Conservation (phyloP, 2,888 invertebrate species). For the Spisula solida region DNA sequence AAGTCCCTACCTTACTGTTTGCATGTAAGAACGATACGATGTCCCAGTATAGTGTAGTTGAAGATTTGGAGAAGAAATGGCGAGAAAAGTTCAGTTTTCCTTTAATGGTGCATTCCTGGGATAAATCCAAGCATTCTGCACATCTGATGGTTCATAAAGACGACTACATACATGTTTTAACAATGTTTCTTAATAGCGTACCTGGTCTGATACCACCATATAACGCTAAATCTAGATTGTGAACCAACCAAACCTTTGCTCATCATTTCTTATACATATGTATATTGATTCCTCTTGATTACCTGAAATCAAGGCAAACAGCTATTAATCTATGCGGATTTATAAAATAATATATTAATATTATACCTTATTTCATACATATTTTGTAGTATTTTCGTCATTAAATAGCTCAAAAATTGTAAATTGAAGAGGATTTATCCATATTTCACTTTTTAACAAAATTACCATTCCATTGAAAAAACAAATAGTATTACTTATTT, state of each 20-base stretch:
- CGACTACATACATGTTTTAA: slow-evolving; percentile 62
- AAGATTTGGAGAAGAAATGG: slow-evolving; percentile 72
- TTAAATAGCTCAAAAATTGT: too few species aligned
- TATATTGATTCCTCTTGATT: too few species aligned
- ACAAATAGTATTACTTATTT: too few species aligned
- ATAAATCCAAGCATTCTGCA: slow-evolving; percentile 73
- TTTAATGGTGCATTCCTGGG: slow-evolving; percentile 69
- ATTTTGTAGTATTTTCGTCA: too few species aligned
- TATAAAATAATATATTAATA: too few species aligned
- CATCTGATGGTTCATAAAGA: slow-evolving; percentile 67
- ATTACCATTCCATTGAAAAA: too few species aligned
- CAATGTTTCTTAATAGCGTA: slow-evolving; percentile 50
- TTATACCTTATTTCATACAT: too few species aligned
- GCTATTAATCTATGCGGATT: too few species aligned
- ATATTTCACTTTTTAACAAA: too few species aligned
- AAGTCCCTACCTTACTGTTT: slow-evolving; percentile 76
- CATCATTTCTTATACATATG: too few species aligned
- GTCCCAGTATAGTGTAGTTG: slow-evolving; percentile 71
- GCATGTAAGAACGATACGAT: slow-evolving; percentile 78
- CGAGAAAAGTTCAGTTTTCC: slow-evolving; percentile 56
- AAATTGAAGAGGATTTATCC: too few species aligned
- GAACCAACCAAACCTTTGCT: not conserved
- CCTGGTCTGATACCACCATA: slow-evolving; percentile 40
- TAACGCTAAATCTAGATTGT: not conserved
- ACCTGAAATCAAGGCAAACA: too few species aligned